Base-by-base conservation (phyloP, 1,140 invertebrate genomes). In the Trissolcus basalis region DNA sequence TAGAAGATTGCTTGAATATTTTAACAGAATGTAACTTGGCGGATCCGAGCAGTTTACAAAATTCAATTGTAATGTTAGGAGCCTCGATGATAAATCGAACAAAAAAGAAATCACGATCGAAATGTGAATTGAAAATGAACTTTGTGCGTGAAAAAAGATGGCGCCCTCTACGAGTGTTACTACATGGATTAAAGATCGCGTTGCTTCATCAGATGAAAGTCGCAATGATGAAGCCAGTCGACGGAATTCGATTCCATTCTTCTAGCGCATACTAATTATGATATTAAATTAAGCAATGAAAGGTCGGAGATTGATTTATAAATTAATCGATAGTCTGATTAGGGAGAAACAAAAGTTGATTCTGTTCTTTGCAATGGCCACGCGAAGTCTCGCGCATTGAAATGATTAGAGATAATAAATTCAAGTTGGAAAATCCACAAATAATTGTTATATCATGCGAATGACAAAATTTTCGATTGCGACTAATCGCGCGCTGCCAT, bases 201-300 rank as follows among this genome's bases (percentile, higher is more conserved):
- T 68, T 58, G 79, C 76, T 83, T 70, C 77, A 74, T 71, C 44
- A 80, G 67, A 56, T 73, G 80, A 64, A 70, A 75, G 69, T 70
- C 70, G 19, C 1, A 27, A 27, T 27, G 19, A 27, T 27, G 75
- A 75, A 79, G 78, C 79, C 49, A 79, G 80, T 61, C 13, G 68
- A 77, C 71, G 59, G 72, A 73, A 80, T 54, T 64, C 10, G 33
- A 15, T 71, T 79, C 79, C 56, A 73, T 45, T 82, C 68, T 76
- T 58, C 75, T 80, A 67, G 76, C 71, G 54, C 71, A 78, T 64
- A 70, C 44, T 80, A 82, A 82, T 82, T 74, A 79, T 60, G 78
- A 81, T 81, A 82, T 83, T 83, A 75, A 81, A 82, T 82, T 84
- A 80, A 84, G 72, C 73, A 81, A 81, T 84, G 76, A 76, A 81